These are phyloP conservation scores for Icerya purchasi DNA, from an alignment of 2,888 invertebrate species.

Conservation along the genomic window DNA sequence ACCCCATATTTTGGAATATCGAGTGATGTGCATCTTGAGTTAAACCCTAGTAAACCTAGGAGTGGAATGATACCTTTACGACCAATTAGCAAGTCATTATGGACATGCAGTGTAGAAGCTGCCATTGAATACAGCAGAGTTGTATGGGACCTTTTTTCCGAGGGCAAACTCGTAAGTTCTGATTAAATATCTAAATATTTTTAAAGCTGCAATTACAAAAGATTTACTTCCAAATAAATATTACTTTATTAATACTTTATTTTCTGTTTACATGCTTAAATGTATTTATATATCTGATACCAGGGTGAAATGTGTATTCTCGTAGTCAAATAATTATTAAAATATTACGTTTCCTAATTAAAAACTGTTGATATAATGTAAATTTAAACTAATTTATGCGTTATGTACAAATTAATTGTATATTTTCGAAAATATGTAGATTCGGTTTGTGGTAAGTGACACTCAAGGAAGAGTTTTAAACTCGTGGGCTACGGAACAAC, in stretches of 20 bases:
- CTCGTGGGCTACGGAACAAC: slow-evolving; percentile 60
- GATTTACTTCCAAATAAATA: no score
- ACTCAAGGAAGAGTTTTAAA: slow-evolving; percentile 65
- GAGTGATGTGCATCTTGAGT: slow-evolving; percentile 59
- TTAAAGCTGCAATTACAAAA: no score
- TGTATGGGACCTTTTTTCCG: slow-evolving; percentile 91
- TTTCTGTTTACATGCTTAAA: slow-evolving; percentile 24
- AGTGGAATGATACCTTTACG: slow-evolving; percentile 52
- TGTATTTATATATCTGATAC: no score
- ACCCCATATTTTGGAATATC: slow-evolving; percentile 76
- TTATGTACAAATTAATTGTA: no score
- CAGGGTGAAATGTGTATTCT: no score
- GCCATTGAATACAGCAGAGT: slow-evolving; percentile 90
- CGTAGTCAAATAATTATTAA: no score
- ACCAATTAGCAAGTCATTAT: slow-evolving; percentile 75
- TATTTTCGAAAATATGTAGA: no score
- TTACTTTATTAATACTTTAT: slow-evolving; percentile 1
- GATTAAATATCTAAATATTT: slow-evolving; percentile 1
- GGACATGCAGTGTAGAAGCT: slow-evolving; percentile 91
- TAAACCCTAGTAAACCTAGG: slow-evolving; percentile 51
- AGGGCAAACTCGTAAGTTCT: slow-evolving; percentile 47
- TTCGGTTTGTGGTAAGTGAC: slow-evolving; percentile 71
- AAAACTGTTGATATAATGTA: no score
- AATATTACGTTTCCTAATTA: no score
- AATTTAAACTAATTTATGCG: no score